Base-by-base conservation (phyloP, 2,113 vertebrate genomes). In the Coturnix japonica region DNA sequence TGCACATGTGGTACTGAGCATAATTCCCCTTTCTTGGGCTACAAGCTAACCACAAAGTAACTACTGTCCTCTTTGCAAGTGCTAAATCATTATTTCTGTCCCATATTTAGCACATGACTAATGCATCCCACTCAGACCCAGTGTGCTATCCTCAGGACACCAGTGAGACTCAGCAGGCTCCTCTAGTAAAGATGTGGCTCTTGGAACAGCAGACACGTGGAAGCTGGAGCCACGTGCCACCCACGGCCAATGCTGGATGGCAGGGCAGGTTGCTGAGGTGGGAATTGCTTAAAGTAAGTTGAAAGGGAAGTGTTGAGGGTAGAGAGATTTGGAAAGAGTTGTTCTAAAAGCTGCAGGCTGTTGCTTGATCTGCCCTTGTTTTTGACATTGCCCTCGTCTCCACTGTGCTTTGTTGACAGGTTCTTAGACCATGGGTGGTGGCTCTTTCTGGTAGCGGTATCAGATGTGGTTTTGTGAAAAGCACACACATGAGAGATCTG, bases 371-470 rank as follows among this genome's bases (percentile, higher is more conserved):
- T 75, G 1, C 96, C 95, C 95, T 96, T 97, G 96, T 96, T 97
- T 97, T 91, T 85, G 47, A 91, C 69, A 82, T 59, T 82, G n/a
- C 31, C 37, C 19, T 47, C 3, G 26, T 22, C 31, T 76, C 39
- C 64, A 43, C 60, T 20, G 3, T 63, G 67, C 69, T 84, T 79
- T 67, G 77, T 82, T 87, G 95, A 96, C 89, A 91, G 87, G 77
- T 90, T 94, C n/a, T 46, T 41, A 81, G 43, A 94, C 94, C 87
- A 96, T 94, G 97, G 97, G 97, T n/a, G 96, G 92, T 61, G 72
- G 56, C 70, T 70, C 75, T 83, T 92, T 75, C 65, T 41, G 39
- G 92, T 31, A 67, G 49, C 59, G 71, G 66, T 33, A 74, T 86
- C 81, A 60, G 85, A 76, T 90, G 54, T 56, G 64, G 89, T 95